Evolutionary conservation across 1,140 invertebrate species (phyloP).

Genomic region (Atopsyche davidsoni): DNA sequence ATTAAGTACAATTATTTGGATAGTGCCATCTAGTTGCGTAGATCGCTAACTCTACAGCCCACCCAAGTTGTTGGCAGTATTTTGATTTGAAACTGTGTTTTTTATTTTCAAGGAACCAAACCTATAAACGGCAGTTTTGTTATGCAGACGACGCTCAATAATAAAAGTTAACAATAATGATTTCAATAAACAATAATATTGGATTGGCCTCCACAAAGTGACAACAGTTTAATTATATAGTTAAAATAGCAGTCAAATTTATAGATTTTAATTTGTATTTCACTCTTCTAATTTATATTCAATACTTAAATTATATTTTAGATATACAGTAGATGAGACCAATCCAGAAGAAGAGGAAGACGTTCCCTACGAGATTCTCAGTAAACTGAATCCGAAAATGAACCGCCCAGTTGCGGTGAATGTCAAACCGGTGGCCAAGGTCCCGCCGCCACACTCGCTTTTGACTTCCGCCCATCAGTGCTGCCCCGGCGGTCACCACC

Average conservation of each 20-base stretch:
- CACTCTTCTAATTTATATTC: no score
- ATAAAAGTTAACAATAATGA: no score
- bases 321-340: slow-evolving; percentile 45
- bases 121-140: no score
- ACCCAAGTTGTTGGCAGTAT: no score
- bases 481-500: slow-evolving; percentile 24
- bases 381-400: slow-evolving; percentile 42
- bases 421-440: slow-evolving; percentile 5
- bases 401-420: slow-evolving; percentile 17
- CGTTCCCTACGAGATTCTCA: slow-evolving; percentile 50
- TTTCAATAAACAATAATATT: not conserved
- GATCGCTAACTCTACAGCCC: no score
- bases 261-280: no score
- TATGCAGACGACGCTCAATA: no score
- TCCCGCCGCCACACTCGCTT: slow-evolving; percentile 5
- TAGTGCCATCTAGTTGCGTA: no score
- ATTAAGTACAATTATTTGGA: no score
- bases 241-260: not conserved
- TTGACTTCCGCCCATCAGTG: slow-evolving; percentile 15
- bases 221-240: not conserved
- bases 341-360: slow-evolving; percentile 48
- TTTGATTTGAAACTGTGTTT: no score
- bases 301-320: slow-evolving; percentile 13
- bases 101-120: no score
- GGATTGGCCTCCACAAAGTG: not conserved